These are phyloP conservation scores for Xenotilapia longispinis DNA, from an alignment of 2,113 vertebrate species.

Conservation along the genomic window DNA sequence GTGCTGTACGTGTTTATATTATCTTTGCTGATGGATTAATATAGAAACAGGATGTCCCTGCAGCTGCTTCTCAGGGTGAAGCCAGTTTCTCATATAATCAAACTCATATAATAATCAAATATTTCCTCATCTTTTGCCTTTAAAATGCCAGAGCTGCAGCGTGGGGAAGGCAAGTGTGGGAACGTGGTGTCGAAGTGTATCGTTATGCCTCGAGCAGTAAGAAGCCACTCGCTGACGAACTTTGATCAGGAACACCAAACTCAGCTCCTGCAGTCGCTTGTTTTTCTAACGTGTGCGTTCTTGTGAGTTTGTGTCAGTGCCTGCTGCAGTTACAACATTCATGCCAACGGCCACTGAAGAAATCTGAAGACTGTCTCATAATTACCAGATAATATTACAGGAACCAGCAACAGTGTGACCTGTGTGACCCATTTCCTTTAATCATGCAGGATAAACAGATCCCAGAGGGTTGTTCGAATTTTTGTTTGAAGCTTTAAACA, in stretches of 20 bases:
- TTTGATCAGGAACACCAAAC: background rate
- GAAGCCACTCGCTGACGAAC: background rate
- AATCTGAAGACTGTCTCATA: background rate
- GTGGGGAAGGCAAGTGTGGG: background rate
- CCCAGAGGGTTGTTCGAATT: rapidly evolving
- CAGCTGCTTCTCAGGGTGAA: background rate
- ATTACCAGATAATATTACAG: background rate
- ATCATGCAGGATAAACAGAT: background rate
- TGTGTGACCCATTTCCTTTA: background rate
- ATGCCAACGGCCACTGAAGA: background rate
- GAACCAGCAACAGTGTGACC: background rate
- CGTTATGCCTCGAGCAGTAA: background rate
- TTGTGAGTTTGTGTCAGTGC: rapidly evolving
- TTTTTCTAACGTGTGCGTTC: background rate
- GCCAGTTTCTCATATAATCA: background rate
- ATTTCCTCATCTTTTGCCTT: background rate
- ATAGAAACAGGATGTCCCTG: background rate
- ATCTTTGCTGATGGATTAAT: rapidly evolving
- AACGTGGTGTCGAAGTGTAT: background rate
- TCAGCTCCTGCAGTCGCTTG: background rate
- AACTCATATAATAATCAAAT: background rate
- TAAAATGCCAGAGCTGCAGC: rapidly evolving
- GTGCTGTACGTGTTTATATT: background rate
- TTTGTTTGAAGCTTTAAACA: background rate
- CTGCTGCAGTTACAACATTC: background rate